Base-by-base conservation (phyloP, 2,113 vertebrate species). In the Proteles cristata region DNA sequence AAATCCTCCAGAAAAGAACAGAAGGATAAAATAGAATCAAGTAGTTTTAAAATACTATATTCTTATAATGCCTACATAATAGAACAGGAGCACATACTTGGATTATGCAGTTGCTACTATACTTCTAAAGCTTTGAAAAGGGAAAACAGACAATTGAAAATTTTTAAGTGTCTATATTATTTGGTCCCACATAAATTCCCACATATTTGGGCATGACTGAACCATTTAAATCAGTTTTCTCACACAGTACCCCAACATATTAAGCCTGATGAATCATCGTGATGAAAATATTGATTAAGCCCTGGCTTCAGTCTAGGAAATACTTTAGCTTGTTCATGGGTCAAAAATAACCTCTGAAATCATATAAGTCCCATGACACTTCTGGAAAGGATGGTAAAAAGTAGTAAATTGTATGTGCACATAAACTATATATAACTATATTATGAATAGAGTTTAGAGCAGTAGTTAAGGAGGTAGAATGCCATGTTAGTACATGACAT, bases 221-320 rank as follows among this genome's bases (percentile, higher is more conserved):
- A 45, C 3, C 35, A 80, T 81, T 96, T 66, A 81, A 21, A 73
- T 45, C 73, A 65, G 12, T 43, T 45, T 85, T 87, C 28, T 61
- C 25, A 68, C 3, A 71, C 0, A 76, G 5, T 33, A 39, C n/a
- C 89, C 23, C 2, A 63, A 65, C 45, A 85, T 85, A 84, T n/a
- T 90, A 91, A 94, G 39, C n/a, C 77, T 91, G n/a, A 83, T 83
- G 77, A 94, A 16, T 87, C 79, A 93, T 73, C 26, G 86, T 39
- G 23, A 50, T 74, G 81, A 93, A 92, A 74, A 28, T 83, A 97
- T 92, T 86, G 93, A 76, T 90, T 81, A 92, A 93, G 19, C 12
- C 33, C 95, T 94, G 45, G 17, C 5, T 88, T 95, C 25, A 48
- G 11, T 93, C 55, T 82, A 77, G 21, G 25, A 85, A 94, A 66